Evolutionary conservation across 2,888 invertebrate species (phyloP).

Genomic region (Eledona agricola): DNA sequence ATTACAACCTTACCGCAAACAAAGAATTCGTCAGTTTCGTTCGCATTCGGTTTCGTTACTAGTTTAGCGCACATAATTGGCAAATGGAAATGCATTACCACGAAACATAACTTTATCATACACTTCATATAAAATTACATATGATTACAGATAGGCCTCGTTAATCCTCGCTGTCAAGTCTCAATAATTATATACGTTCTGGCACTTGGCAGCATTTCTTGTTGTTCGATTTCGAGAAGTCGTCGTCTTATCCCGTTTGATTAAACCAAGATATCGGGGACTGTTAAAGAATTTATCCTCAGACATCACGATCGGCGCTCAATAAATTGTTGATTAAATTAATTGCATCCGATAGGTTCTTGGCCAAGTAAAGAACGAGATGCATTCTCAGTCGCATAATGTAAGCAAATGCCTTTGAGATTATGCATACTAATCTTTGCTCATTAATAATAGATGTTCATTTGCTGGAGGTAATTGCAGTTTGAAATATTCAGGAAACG

Average conservation of each 20-base stretch:
- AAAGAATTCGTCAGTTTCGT: slow-evolving; percentile 5
- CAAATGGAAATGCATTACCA: slow-evolving; percentile 4
- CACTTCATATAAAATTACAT: slow-evolving; percentile 19
- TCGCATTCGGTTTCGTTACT: slow-evolving; percentile 6
- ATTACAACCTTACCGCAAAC: slow-evolving; percentile 6
- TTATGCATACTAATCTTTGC: slow-evolving; percentile 19
- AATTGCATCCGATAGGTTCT: slow-evolving; percentile 12
- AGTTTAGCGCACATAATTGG: slow-evolving; percentile 12
- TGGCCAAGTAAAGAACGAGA: slow-evolving; percentile 2
- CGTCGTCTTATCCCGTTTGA: slow-evolving; percentile 7
- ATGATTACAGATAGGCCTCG: slow-evolving; percentile 22
- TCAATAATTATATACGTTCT: slow-evolving; percentile 28
- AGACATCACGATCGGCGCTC: slow-evolving; percentile 3
- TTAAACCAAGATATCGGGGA: slow-evolving; percentile 12
- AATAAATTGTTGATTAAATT: slow-evolving; percentile 17
- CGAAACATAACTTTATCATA: slow-evolving; percentile 11
- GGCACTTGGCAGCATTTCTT: slow-evolving; percentile 17
- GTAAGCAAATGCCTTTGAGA: slow-evolving; percentile 18
- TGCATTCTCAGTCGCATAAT: slow-evolving; percentile 3
- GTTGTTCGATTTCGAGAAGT: slow-evolving; percentile 9
- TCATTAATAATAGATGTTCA: slow-evolving; percentile 25
- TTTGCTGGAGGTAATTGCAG: slow-evolving; percentile 23
- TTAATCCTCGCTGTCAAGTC: slow-evolving; percentile 24
- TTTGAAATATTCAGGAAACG: slow-evolving; percentile 30
- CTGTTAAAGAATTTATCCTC: slow-evolving; percentile 14